A percentile compares a stretch with the other conserved stretches of the same genome.
Evolutionary conservation across 2,888 invertebrate genomes (phyloP).

Genomic region (Conus canariensis): DNA sequence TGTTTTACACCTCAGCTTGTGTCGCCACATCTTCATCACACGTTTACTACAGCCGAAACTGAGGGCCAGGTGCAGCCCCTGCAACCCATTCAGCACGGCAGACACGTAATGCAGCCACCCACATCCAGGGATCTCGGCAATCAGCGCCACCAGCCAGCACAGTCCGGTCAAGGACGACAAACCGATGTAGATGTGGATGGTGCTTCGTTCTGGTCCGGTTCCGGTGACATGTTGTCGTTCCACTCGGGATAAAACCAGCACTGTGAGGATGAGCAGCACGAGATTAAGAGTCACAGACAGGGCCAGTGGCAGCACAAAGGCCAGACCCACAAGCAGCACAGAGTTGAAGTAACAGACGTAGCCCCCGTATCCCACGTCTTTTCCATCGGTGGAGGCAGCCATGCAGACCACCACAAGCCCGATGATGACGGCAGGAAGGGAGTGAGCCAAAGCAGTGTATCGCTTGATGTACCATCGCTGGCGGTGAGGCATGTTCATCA

Average conservation of each 20-base stretch:
- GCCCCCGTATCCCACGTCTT: constrained; percentile 52
- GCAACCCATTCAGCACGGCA: constrained; percentile 58
- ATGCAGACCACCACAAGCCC: constrained; percentile 36
- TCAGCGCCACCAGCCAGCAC: constrained; percentile 64
- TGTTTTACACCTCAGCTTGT: neutral
- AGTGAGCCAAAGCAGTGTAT: constrained; percentile 38
- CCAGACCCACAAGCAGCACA: constrained; percentile 42
- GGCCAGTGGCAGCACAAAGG: constrained; percentile 58
- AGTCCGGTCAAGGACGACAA: constrained; percentile 63
- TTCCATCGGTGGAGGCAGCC: constrained; percentile 25
- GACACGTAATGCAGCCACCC: constrained; percentile 57
- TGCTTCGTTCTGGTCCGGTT: constrained; percentile 49
- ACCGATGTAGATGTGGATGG: constrained; percentile 59
- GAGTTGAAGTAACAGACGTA: constrained; percentile 51
- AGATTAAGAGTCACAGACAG: constrained; percentile 56
- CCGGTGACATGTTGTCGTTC: constrained; percentile 38
- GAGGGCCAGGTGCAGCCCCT: constrained; percentile 64
- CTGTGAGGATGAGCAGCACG: constrained; percentile 55
- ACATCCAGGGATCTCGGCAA: constrained; percentile 58
- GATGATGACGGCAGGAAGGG: constrained; percentile 31
- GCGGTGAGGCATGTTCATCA: constrained; percentile 7
- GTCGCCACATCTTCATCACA: constrained; percentile 54
- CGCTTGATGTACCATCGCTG: constrained; percentile 36
- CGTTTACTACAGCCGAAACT: constrained; percentile 59
- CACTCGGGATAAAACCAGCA: constrained; percentile 50